phyloP scores from a whole-genome alignment of 1,140 invertebrate species.

The Lordiphosa collinella region DNA sequence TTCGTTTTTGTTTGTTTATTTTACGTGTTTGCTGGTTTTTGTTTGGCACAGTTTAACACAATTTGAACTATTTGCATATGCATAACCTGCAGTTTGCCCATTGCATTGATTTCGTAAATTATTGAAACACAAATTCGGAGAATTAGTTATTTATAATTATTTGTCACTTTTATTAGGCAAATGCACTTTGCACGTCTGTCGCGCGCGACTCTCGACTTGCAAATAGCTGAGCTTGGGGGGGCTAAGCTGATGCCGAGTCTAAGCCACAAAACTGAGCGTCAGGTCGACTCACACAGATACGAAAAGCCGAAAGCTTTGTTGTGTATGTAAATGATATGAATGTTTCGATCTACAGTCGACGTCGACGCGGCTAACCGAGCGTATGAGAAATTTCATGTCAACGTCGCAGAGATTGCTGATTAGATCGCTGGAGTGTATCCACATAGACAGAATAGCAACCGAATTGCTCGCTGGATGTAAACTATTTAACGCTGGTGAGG shows the following conservation, averaged over 20 bases:
- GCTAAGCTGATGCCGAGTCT: constrained; percentile 20
- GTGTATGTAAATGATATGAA: constrained; percentile 45
- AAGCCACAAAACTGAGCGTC: constrained; percentile 5
- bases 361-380: constrained; percentile 47
- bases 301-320: constrained; percentile 7
- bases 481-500: constrained; percentile 54
- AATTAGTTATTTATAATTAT: not conserved
- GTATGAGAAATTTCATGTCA: constrained; percentile 52
- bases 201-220: constrained; percentile 55
- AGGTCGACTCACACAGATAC: constrained; percentile 9
- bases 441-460: constrained; percentile 17
- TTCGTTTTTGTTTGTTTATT: constrained; percentile 29
- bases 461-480: constrained; percentile 58
- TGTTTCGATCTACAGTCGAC: constrained; percentile 52
- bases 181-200: constrained; percentile 63
- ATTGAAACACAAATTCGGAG: constrained; percentile 19
- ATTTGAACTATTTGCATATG: constrained; percentile 38
- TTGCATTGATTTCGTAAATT: constrained; percentile 20
- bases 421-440: constrained; percentile 60
- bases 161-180: constrained; percentile 39
- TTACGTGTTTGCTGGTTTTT: constrained; percentile 17
- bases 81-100: not conserved
- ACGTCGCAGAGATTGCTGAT: constrained; percentile 55
- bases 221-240: constrained; percentile 49
- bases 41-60: constrained; percentile 23